Evolutionary conservation across 2,888 invertebrate species (phyloP).

Genomic region (Nemotelus pantherinus): DNA sequence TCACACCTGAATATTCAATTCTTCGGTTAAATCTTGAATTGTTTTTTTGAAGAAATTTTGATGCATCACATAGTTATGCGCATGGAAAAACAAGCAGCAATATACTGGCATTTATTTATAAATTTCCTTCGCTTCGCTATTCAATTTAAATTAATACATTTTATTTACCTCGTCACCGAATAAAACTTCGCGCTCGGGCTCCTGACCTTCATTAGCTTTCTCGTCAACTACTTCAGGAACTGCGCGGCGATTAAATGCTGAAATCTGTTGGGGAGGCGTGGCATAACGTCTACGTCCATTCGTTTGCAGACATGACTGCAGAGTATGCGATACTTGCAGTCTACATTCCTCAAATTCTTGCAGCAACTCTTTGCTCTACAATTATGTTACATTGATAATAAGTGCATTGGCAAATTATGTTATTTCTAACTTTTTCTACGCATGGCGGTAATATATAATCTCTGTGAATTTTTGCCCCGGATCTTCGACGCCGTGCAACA

Average conservation of each 20-base stretch:
- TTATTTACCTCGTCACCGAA: conserved; percentile 76
- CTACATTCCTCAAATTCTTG: conserved; percentile 87
- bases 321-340: conserved; percentile 82
- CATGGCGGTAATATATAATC: conserved; percentile 75
- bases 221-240: conserved; percentile 73
- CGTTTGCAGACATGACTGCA: conserved; percentile 87
- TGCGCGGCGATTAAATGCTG: conserved; percentile 85
- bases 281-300: conserved; percentile 82
- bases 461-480: conserved; percentile 67
- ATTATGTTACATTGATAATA: conserved; percentile 9
- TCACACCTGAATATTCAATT: no score
- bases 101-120: background rate
- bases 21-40: no score
- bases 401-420: background rate
- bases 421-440: conserved; percentile 67
- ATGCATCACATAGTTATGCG: no score
- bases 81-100: background rate
- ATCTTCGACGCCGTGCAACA: conserved; percentile 58
- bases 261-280: conserved; percentile 89
- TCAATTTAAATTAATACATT: no score
- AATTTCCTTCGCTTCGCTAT: background rate
- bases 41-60: no score
- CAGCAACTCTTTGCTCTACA: conserved; percentile 72
- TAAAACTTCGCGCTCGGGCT: conserved; percentile 72
- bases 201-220: conserved; percentile 71